These are phyloP conservation scores for Villa cingulata DNA, from an alignment of 2,888 invertebrate species.

Conservation along the genomic window DNA sequence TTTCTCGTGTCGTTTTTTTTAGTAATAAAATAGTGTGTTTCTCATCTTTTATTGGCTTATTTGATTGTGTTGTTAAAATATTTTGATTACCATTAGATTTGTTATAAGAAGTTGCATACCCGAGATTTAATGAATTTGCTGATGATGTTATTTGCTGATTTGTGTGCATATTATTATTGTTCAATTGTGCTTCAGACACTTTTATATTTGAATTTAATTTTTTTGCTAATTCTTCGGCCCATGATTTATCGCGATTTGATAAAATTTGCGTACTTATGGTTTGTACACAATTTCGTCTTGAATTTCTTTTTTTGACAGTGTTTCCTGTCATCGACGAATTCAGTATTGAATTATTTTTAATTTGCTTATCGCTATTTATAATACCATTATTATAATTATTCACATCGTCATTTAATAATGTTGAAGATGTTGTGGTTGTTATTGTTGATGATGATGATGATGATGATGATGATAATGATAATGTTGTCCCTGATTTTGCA, in stretches of 20 bases:
- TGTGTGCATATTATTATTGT: not conserved
- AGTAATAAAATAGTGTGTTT: slow-evolving; percentile 5
- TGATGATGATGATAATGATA: not conserved
- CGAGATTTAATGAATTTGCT: not conserved
- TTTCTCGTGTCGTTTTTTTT: not conserved
- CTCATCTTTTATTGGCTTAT: slow-evolving; percentile 5
- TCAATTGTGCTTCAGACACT: not conserved
- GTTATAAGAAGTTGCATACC: too few species aligned
- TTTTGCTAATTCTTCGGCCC: slow-evolving; percentile 18
- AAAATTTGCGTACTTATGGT: not conserved
- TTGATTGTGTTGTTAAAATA: not conserved
- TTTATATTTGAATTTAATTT: slow-evolving; percentile 8
- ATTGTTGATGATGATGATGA: not conserved
- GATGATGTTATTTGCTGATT: not conserved
- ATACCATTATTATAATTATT: not conserved
- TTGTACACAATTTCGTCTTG: slow-evolving; percentile 6
- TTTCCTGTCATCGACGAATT: not conserved
- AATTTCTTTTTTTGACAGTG: slow-evolving; percentile 5
- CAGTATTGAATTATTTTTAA: not conserved
- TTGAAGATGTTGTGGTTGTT: not conserved
- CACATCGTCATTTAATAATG: not conserved
- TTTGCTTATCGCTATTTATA: not conserved
- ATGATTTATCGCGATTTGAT: slow-evolving; percentile 12
- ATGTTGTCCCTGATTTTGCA: not conserved
- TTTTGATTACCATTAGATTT: too few species aligned